These are phyloP conservation scores for Nomada lathburiana DNA, from an alignment of 2,888 invertebrate species.

Conservation along the genomic window DNA sequence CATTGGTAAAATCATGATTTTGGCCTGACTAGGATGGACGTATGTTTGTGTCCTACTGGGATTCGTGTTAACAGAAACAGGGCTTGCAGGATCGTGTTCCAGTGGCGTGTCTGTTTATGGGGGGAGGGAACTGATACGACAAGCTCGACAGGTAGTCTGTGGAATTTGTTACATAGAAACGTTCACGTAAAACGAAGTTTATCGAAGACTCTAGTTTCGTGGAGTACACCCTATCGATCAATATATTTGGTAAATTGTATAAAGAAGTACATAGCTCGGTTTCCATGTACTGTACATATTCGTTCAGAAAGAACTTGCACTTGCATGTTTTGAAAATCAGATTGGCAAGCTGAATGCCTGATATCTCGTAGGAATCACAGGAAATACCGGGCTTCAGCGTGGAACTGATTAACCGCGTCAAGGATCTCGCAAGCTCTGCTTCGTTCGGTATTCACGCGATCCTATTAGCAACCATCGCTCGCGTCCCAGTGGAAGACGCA, in stretches of 20 bases:
- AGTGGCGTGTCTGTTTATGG: too few species aligned
- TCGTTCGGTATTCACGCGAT: conserved; percentile 53
- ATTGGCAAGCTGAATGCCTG: neutral
- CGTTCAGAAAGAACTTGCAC: too few species aligned
- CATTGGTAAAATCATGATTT: neutral
- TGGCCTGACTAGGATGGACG: neutral
- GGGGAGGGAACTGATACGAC: too few species aligned
- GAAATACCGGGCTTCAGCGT: neutral
- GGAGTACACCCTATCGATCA: too few species aligned
- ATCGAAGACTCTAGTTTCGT: too few species aligned
- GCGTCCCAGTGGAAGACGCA: conserved; percentile 45
- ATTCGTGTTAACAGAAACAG: too few species aligned
- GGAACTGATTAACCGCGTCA: conserved; percentile 11
- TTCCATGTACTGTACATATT: too few species aligned
- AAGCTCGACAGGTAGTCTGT: too few species aligned
- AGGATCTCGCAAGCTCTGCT: neutral
- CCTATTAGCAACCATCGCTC: conserved; percentile 51
- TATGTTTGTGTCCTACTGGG: neutral
- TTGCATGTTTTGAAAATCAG: neutral
- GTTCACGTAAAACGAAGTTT: too few species aligned
- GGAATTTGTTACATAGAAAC: too few species aligned
- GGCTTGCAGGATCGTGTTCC: neutral
- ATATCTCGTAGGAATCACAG: neutral
- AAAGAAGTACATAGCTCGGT: too few species aligned
- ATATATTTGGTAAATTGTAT: too few species aligned